Evolutionary conservation across 2,797 vertebrate species (phyloP).

Genomic region (Propithecus perrieri): DNA sequence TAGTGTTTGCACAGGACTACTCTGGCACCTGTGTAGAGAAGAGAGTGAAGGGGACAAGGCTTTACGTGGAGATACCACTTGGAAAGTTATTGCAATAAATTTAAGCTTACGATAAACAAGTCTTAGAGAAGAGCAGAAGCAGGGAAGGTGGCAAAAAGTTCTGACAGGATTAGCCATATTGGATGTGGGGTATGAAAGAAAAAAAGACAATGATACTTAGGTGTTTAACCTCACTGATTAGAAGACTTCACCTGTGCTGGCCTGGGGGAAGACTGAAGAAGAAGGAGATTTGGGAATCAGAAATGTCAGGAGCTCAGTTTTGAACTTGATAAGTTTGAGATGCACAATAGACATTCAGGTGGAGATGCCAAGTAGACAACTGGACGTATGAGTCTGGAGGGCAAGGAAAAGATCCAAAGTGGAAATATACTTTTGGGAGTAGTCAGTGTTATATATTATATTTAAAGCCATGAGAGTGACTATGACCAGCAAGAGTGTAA

Average conservation of each 20-base stretch:
- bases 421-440: neutral
- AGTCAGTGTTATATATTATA: neutral
- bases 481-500: neutral
- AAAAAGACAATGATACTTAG: neutral
- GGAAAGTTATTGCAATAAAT: neutral
- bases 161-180: neutral
- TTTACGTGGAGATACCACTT: neutral
- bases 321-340: neutral
- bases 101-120: neutral
- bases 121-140: neutral
- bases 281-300: neutral
- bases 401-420: neutral
- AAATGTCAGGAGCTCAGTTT: neutral
- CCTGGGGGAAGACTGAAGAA: neutral
- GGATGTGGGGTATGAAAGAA: neutral
- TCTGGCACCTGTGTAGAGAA: neutral
- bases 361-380: neutral
- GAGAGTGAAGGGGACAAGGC: neutral
- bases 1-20: neutral
- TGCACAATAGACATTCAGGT: neutral
- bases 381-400: neutral
- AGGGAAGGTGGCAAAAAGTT: neutral
- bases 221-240: neutral
- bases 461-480: neutral
- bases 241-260: neutral